These are phyloP conservation scores for Mastigias papua DNA, from an alignment of 30 jellyfish, hydroid and myxozoan species.

Conservation along the genomic window DNA sequence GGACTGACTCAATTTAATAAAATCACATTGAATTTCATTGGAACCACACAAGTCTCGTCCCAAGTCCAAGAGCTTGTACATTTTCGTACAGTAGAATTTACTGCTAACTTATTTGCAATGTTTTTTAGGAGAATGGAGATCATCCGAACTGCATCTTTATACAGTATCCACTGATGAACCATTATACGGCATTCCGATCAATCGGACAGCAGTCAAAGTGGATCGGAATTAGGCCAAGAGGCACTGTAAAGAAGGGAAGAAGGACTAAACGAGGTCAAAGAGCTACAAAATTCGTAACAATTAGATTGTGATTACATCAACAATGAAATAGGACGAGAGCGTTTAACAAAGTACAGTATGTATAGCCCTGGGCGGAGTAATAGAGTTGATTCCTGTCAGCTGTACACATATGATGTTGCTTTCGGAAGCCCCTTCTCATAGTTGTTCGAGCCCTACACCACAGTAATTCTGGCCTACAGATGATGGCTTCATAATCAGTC, in stretches of 20 bases:
- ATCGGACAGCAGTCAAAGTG: not conserved
- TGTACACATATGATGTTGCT: no score
- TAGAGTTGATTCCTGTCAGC: no score
- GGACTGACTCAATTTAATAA: no score
- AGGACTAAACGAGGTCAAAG: slow-evolving; percentile 64
- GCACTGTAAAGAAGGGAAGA: slow-evolving; percentile 40
- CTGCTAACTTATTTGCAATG: not conserved
- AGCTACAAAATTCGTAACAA: slow-evolving; percentile 50
- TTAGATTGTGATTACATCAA: slow-evolving; percentile 1
- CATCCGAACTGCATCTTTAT: slow-evolving; percentile 38
- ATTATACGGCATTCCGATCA: slow-evolving; percentile 70
- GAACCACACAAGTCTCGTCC: no score
- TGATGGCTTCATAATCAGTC: no score
- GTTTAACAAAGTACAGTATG: not conserved
- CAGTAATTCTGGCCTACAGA: no score
- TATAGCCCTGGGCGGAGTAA: no score
- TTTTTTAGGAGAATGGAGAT: slow-evolving; percentile 30
- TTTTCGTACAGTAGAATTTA: no score
- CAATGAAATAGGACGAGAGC: not conserved
- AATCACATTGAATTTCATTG: no score
- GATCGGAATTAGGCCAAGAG: slow-evolving; percentile 58
- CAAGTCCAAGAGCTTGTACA: no score
- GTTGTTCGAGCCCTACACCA: no score
- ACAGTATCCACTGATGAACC: slow-evolving; percentile 31
- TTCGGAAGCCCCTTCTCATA: no score